Conservation (phyloP, 2,113 vertebrate genomes). For the Bambusicola thoracicus region DNA sequence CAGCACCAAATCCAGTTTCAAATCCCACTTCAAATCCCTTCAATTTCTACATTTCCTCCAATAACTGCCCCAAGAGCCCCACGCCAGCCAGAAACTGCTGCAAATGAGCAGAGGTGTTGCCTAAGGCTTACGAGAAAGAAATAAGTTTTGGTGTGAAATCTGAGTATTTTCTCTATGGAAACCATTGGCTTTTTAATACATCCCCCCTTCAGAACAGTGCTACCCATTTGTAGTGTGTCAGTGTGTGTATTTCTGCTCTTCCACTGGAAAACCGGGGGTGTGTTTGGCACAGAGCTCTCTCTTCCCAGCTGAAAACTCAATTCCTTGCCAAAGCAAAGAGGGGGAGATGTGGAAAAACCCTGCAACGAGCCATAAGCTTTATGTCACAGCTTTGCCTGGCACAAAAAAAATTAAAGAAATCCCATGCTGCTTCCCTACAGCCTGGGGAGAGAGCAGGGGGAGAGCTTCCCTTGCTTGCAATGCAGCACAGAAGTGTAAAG, state of each 20-base stretch:
- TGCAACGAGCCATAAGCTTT: slow-evolving; percentile 28
- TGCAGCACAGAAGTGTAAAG: background rate
- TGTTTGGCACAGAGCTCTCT: slow-evolving; percentile 29
- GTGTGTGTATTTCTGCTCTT: slow-evolving; percentile 12
- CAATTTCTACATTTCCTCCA: background rate
- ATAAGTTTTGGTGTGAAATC: background rate
- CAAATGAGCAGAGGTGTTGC: background rate
- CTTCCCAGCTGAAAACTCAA: slow-evolving; percentile 55
- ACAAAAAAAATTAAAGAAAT: background rate
- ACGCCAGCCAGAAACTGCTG: background rate
- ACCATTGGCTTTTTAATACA: background rate
- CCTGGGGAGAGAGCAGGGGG: slow-evolving; percentile 29
- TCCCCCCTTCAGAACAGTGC: background rate
- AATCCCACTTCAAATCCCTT: background rate
- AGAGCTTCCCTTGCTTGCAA: slow-evolving; percentile 13
- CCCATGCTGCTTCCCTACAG: slow-evolving; percentile 31
- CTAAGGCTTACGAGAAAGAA: background rate
- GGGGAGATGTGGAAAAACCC: background rate
- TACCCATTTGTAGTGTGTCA: background rate
- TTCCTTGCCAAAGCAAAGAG: slow-evolving; percentile 46
- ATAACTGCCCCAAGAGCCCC: rapidly evolving
- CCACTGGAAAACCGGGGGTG: slow-evolving; percentile 25
- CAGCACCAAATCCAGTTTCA: background rate
- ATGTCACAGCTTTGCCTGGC: slow-evolving; percentile 70
- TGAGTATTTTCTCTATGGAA: background rate